These are phyloP conservation scores for Charadrius vociferus DNA, from an alignment of 2,113 vertebrate species.

Conservation along the genomic window DNA sequence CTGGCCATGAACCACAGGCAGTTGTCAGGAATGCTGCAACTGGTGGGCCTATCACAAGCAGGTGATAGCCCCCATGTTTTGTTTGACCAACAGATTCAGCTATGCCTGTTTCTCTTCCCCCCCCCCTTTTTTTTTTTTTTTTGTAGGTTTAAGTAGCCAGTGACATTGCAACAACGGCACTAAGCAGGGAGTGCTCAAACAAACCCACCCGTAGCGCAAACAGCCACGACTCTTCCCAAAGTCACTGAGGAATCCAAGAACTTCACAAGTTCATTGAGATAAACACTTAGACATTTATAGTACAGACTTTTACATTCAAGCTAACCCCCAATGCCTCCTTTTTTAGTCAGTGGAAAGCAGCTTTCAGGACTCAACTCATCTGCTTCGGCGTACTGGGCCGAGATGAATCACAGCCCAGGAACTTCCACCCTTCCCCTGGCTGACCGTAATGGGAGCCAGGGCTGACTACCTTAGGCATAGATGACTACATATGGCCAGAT, in stretches of 20 bases:
- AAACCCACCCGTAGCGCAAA: neutral
- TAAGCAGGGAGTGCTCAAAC: neutral
- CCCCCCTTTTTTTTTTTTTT: neutral
- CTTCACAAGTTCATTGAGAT: neutral
- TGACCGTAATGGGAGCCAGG: accelerated
- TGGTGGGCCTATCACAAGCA: accelerated
- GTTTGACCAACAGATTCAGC: neutral
- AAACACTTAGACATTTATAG: neutral
- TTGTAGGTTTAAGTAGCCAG: neutral
- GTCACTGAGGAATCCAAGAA: neutral
- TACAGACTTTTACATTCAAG: neutral
- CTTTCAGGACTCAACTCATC: neutral
- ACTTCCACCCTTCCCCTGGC: neutral
- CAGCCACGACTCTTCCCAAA: neutral
- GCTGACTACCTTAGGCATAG: neutral
- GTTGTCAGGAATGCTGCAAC: neutral
- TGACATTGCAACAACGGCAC: neutral
- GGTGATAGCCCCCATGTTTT: neutral
- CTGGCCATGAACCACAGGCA: neutral
- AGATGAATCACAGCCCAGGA: neutral
- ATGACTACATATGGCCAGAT: neutral
- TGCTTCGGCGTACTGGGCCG: neutral
- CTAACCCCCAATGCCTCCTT: neutral
- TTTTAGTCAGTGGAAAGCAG: neutral
- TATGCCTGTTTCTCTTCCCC: neutral